Evolutionary conservation across 2,888 invertebrate species (phyloP), one percentile per base, ranked within the genome.

Genomic region (Dryadula phaetusa): DNA sequence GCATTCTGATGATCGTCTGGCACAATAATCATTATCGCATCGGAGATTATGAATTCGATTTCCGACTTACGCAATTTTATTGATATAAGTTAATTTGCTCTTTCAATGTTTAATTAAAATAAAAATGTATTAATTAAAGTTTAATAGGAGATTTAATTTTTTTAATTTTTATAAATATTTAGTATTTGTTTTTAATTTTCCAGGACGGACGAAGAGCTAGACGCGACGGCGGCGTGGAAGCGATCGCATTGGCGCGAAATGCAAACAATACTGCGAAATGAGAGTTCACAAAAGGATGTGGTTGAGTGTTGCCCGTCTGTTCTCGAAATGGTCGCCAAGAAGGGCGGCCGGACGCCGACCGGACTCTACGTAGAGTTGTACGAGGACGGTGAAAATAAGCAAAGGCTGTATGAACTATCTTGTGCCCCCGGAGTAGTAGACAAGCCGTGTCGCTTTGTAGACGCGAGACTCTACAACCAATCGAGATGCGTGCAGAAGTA

Each of bases 401-500:
- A 96, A 80, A 90, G 95, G 71, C 96, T 98, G 82, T 96, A 96
- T 90, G 97, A 97, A 90, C 94, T 96, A 66, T 96, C 96, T 37
- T 98, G 98, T 84, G 94, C 94, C 44, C 92, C 94, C 32, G 95
- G 94, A 63, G 94, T 97, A 58, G 94, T 94, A 73, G 94, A 95
- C 80, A 94, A 94, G 77, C 96, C 96, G 3, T 98, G 98, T 82
- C 92, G 91, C 0, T 96, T 96, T 88, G 93, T 97, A 78, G 95
- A 96, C 85, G 93, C 94, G n/a, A 93, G 94, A 69, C 91, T 95
- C 61, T 94, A 94, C 84, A 94, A 94, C 78, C 94, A 94, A 72
- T 96, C 97, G n/a, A 92, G 94, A 77, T 98, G 98, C 88, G 95
- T 96, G 54, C 97, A 98, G 84, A 95, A 95, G 84, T 96, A 95